Conservation (phyloP, 1,140 invertebrate genomes). For the Caenorhabditis remanei region DNA sequence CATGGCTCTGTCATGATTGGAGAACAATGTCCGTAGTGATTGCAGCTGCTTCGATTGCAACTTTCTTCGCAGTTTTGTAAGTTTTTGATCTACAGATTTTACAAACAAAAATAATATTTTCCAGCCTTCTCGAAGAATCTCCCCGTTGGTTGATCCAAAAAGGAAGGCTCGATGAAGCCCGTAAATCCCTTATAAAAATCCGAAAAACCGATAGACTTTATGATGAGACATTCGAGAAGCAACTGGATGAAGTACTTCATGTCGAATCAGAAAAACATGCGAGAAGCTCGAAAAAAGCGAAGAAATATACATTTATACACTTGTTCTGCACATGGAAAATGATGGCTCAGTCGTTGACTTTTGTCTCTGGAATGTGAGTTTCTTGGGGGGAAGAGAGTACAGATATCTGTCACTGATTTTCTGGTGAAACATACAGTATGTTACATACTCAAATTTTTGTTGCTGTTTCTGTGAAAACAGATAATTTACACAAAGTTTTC, state of each 20-base stretch:
- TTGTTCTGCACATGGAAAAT: slow-evolving; percentile 62
- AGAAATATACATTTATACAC: slow-evolving; percentile 58
- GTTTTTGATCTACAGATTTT: neutral
- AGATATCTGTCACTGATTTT: too few relatives aligned
- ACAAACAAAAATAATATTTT: neutral
- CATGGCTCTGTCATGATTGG: slow-evolving; percentile 60
- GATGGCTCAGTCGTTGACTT: slow-evolving; percentile 32
- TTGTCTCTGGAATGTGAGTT: slow-evolving; percentile 57
- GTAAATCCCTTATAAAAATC: neutral
- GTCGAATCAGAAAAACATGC: slow-evolving; percentile 39
- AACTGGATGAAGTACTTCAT: slow-evolving; percentile 25
- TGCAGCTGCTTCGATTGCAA: slow-evolving; percentile 41
- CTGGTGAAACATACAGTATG: too few relatives aligned
- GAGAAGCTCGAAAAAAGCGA: slow-evolving; percentile 35
- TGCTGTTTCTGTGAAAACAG: too few relatives aligned
- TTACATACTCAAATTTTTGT: too few relatives aligned
- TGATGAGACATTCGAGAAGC: neutral
- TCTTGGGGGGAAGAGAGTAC: neutral
- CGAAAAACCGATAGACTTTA: slow-evolving; percentile 41
- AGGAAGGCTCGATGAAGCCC: slow-evolving; percentile 34
- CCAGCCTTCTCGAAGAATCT: slow-evolving; percentile 28
- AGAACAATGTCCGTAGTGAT: slow-evolving; percentile 53
- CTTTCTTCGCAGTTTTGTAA: slow-evolving; percentile 12
- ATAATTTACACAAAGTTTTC: too few relatives aligned
- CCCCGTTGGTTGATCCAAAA: slow-evolving; percentile 58